Percentiles rank a stretch among this genome's conserved stretches.
Conservation (phyloP, 2,797 vertebrate genomes). For the Darevskia mixta region DNA sequence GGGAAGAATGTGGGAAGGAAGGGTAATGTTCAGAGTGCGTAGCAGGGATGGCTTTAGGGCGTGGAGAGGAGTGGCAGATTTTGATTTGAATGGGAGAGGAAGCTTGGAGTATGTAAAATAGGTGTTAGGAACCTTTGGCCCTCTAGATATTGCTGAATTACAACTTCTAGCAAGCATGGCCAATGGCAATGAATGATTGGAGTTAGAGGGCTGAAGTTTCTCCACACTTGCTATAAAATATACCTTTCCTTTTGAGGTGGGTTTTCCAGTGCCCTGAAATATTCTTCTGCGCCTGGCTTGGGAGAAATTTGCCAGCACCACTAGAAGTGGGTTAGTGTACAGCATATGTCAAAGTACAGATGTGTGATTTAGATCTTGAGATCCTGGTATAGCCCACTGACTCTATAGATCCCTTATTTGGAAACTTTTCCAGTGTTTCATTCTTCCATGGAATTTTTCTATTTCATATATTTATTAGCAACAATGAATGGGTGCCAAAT, state of each 20-base stretch:
- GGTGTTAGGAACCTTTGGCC: no score
- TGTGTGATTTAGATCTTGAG: neutral
- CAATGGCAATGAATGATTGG: no score
- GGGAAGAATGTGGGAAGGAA: no score
- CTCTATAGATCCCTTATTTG: neutral
- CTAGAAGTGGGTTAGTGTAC: neutral
- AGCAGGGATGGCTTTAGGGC: neutral
- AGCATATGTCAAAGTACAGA: no score
- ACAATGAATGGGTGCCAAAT: neutral
- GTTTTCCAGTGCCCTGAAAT: neutral
- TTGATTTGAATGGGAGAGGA: neutral
- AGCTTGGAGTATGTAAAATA: neutral
- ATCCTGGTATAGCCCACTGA: neutral
- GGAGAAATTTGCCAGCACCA: neutral
- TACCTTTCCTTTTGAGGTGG: neutral
- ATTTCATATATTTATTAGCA: neutral
- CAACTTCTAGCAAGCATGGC: no score
- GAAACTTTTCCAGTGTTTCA: neutral
- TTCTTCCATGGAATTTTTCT: neutral
- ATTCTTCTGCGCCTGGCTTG: neutral
- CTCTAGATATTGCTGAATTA: no score
- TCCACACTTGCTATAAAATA: no score
- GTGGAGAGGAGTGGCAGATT: neutral
- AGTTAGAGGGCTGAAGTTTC: no score
- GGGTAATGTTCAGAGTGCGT: no score